Conservation (phyloP, 2,113 vertebrate species). For the Syngnathoides biaculeatus region DNA sequence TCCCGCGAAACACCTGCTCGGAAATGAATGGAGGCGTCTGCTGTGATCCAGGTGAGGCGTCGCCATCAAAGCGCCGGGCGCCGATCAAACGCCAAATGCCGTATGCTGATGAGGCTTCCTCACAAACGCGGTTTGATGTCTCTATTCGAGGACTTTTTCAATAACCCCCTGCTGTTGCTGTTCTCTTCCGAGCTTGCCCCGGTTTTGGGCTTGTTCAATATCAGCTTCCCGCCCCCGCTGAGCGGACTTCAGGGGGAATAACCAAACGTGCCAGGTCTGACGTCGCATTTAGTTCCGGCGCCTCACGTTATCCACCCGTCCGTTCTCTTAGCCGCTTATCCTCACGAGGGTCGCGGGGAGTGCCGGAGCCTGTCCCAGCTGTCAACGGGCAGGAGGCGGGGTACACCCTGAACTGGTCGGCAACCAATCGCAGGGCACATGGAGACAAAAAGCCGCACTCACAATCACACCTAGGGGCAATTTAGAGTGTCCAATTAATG, state of each 20-base stretch:
- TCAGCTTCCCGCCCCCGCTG: conserved; percentile 9
- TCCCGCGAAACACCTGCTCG: conserved; percentile 17
- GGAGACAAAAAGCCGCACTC: no score
- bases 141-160: conserved; percentile 8
- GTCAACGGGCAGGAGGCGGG: no score
- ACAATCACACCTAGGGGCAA: no score
- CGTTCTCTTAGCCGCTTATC: no score
- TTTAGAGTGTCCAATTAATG: no score
- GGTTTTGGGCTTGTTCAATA: conserved; percentile 2
- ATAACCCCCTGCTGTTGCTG: conserved; percentile 5
- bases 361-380: no score
- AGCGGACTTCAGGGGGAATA: conserved; percentile 18
- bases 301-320: no score
- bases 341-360: no score
- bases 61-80: conserved; percentile 5
- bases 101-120: conserved; percentile 7
- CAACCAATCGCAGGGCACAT: no score
- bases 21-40: conserved; percentile 21
- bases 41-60: conserved; percentile 10
- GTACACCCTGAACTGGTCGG: no score
- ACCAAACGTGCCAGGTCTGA: conserved; percentile 35
- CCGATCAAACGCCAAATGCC: conserved; percentile 21
- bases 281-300: conserved; percentile 32
- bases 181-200: not conserved
- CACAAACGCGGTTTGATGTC: not conserved